Base-by-base conservation (phyloP, 1,140 invertebrate genomes). In the Drosophila persimilis region DNA sequence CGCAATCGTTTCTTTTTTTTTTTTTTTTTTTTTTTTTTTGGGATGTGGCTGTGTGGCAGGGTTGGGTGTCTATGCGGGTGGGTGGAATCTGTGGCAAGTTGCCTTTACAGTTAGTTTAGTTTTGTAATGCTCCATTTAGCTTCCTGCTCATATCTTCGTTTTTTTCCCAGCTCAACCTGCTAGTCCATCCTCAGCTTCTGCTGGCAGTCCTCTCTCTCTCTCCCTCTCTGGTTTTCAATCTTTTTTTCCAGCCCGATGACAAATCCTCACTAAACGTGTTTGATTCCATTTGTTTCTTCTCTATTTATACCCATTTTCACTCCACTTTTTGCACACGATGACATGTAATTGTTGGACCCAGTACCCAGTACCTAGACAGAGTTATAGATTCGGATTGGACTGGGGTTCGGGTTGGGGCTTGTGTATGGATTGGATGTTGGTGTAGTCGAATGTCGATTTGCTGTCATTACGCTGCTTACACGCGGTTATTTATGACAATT, bases 401-500 rank as follows among this genome's bases (percentile, higher is more conserved):
- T 9, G 4, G 31, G 24, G 31, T 6, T 53, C 13, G 47, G 4
- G 3, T 9, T 11, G 31, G 31, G 2, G 41, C n/a, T 24, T 7
- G 43, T 35, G 31, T 35, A 9, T 35, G 31, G 8, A 35, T 11
- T 35, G 31, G 31, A 35, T 35, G 31, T 35, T 35, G 35, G 44
- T 44, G 60, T 56, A 53, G 70, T 57, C 69, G 51, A 9, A 47
- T 56, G 71, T 78, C 81, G 83, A 78, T 81, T 78, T 67, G 77
- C 78, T 88, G 83, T 88, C 83, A 88, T 88, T 88, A 79, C 81
- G 77, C 69, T 77, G 81, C 77, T 73, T 85, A 88, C 63, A 69
- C 75, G 83, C 75, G 78, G 79, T 89, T 88, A 88, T 88, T 88
- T 88, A 88, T 88, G 83, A 88, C 83, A 83, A 88, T 88, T 88